Conservation (phyloP, 2,888 invertebrate species). For the Platycnemis pennipes region DNA sequence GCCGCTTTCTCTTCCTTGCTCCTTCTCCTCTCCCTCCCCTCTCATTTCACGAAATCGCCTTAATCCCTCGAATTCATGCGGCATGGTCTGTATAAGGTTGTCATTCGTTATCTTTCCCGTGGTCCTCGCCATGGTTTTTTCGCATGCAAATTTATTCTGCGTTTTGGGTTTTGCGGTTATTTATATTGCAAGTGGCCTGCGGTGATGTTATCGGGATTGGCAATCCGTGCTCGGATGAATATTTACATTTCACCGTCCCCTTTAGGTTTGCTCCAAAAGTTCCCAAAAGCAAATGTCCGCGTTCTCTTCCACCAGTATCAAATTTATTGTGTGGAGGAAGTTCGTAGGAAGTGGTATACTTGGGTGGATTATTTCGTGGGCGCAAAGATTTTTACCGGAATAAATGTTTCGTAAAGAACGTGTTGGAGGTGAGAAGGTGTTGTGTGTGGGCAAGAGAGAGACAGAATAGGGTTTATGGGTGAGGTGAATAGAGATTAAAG, state of each 20-base stretch:
- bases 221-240: neutral
- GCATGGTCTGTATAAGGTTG: neutral
- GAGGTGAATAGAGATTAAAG: no score
- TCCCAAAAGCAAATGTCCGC: neutral
- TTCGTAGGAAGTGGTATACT: neutral
- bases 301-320: neutral
- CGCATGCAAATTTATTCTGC: neutral
- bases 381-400: no score
- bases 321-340: neutral
- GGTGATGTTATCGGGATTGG: slow-evolving; percentile 21
- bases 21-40: neutral
- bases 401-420: no score
- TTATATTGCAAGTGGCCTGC: slow-evolving; percentile 1
- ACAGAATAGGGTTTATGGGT: no score
- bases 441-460: no score
- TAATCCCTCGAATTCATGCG: neutral
- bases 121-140: neutral
- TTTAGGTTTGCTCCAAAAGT: neutral
- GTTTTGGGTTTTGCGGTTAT: slow-evolving; percentile 18
- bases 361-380: neutral
- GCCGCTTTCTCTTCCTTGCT: neutral
- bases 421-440: no score
- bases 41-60: neutral
- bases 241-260: neutral
- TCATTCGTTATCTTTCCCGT: neutral